Conservation (phyloP, 2,113 vertebrate genomes). For the Brachyhypopomus gauderio region DNA sequence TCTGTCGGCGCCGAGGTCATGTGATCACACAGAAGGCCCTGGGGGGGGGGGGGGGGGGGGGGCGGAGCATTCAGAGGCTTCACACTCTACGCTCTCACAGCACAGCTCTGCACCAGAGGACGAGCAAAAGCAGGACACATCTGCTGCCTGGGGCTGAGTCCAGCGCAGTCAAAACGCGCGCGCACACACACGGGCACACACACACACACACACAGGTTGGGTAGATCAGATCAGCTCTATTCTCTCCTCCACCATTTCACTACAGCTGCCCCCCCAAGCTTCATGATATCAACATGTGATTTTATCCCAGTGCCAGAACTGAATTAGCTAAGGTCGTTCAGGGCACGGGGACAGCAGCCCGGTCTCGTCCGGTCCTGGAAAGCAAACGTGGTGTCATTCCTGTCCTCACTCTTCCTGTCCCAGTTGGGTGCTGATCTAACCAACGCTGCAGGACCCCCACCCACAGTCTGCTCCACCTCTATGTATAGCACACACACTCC, state of each 20-base stretch:
- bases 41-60: background rate
- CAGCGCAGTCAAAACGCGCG: background rate
- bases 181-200: background rate
- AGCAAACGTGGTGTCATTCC: no score
- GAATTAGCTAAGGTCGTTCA: no score
- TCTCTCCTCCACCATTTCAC: background rate
- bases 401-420: no score
- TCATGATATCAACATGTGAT: no score
- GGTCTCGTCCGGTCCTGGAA: no score
- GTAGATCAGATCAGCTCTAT: no score
- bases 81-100: background rate
- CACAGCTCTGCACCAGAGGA: background rate
- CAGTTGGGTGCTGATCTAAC: no score
- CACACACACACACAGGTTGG: background rate
- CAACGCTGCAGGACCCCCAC: no score
- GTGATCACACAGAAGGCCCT: conserved; percentile 7
- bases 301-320: no score
- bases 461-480: no score
- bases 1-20: conserved; percentile 12
- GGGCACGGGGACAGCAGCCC: no score
- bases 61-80: background rate
- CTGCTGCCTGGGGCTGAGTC: background rate
- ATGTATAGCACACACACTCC: no score
- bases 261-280: background rate
- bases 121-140: conserved; percentile 11